Percentiles rank a stretch among this genome's conserved stretches.
phyloP scores from a whole-genome alignment of 2,113 vertebrate genomes.

The Tauraco erythrolophus region DNA sequence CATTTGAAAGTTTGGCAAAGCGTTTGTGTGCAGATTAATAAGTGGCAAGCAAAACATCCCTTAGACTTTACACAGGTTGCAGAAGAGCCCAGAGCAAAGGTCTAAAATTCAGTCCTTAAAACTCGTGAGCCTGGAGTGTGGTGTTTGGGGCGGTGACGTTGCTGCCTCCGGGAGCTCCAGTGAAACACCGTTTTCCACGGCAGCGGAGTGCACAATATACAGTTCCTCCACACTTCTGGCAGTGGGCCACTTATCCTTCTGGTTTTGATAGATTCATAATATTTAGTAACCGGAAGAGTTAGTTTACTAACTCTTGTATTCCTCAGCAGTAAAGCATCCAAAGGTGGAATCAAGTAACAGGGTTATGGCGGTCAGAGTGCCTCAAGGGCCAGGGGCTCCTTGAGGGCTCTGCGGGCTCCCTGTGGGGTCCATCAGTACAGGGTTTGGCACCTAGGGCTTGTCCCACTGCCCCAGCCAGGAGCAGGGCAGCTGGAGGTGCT shows the following conservation, averaged over 20 bases:
- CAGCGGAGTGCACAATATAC: rapidly evolving
- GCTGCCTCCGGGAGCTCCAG: background rate
- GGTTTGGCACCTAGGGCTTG: background rate
- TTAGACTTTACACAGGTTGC: background rate
- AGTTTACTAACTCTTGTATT: background rate
- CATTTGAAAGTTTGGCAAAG: background rate
- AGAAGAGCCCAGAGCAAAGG: background rate
- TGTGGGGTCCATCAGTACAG: background rate
- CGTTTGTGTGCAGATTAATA: background rate
- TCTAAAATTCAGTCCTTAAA: background rate
- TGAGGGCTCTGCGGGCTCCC: background rate
- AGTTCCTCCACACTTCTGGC: background rate
- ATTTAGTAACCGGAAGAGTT: background rate
- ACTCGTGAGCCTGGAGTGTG: rapidly evolving
- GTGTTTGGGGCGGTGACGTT: rapidly evolving
- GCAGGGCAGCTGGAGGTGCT: rapidly evolving
- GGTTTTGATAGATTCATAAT: background rate
- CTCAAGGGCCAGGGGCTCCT: background rate
- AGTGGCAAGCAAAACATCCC: background rate
- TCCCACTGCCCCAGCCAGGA: background rate
- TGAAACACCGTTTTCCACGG: rapidly evolving
- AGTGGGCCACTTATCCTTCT: background rate
- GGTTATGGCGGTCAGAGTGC: background rate
- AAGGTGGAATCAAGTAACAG: background rate
- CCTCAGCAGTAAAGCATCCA: background rate